A percentile compares a stretch with the other conserved stretches of the same genome.
Evolutionary conservation across 2,888 invertebrate genomes (phyloP).

Genomic region (Sarcophaga carnaria): DNA sequence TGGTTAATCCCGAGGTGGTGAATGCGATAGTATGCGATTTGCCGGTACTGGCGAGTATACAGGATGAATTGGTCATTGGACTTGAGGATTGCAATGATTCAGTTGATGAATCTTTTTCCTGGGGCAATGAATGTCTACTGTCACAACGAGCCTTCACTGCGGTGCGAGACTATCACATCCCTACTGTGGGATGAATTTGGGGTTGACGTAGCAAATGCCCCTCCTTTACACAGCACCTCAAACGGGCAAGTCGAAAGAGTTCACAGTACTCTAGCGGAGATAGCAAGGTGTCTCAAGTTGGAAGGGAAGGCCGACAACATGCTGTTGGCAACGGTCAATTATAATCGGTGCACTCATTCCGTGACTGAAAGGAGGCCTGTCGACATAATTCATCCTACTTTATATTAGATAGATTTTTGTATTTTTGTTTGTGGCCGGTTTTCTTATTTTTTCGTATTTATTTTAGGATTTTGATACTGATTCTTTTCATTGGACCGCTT

Average conservation of each 20-base stretch:
- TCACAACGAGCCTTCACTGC: conserved; percentile 35
- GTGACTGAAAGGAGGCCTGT: conserved; percentile 53
- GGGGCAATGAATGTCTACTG: conserved; percentile 9
- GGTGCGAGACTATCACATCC: conserved; percentile 21
- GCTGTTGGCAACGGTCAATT: conserved; percentile 46
- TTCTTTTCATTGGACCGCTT: conserved; percentile 7
- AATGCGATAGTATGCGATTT: conserved; percentile 63
- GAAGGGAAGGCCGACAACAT: conserved; percentile 36
- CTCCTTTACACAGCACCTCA: conserved; percentile 46
- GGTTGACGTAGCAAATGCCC: conserved; percentile 10
- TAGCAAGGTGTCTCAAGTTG: conserved; percentile 57
- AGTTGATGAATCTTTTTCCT: conserved; percentile 43
- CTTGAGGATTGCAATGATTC: conserved; percentile 49
- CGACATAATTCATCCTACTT: conserved; percentile 8
- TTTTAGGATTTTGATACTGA: background rate
- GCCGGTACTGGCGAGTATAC: conserved; percentile 21
- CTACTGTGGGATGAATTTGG: conserved; percentile 30
- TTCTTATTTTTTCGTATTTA: background rate
- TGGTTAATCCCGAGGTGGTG: conserved; percentile 45
- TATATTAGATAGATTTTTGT: background rate
- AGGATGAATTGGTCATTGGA: conserved; percentile 18
- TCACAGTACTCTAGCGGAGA: conserved; percentile 68
- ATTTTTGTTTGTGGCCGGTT: too few species aligned
- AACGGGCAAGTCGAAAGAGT: conserved; percentile 69
- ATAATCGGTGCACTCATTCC: conserved; percentile 61